Percentiles rank a stretch among this genome's conserved stretches.
Evolutionary conservation across 1,140 invertebrate species (phyloP).

Genomic region (Camponotus floridanus): DNA sequence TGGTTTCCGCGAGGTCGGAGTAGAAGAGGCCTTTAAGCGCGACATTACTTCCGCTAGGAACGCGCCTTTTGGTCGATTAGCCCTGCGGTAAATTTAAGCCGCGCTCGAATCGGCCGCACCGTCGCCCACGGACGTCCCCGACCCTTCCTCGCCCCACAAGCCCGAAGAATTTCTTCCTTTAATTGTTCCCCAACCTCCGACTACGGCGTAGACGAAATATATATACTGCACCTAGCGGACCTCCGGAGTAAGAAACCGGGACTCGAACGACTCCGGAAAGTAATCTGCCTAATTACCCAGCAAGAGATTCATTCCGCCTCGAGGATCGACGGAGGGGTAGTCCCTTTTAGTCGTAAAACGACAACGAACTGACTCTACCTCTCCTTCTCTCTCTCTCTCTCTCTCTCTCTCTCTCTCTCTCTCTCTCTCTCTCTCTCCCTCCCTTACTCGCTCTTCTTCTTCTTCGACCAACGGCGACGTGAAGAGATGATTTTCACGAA

Average conservation of each 20-base stretch:
- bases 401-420: not conserved
- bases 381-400: not conserved
- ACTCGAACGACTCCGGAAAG: constrained; percentile 84
- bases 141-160: constrained; percentile 48
- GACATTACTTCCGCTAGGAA: constrained; percentile 84
- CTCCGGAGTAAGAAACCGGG: constrained; percentile 78
- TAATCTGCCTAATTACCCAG: constrained; percentile 86
- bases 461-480: not conserved
- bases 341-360: constrained; percentile 70
- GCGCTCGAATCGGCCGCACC: constrained; percentile 72
- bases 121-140: constrained; percentile 33
- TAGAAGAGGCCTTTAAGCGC: constrained; percentile 66
- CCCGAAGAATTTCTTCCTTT: constrained; percentile 82
- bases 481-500: constrained; percentile 52
- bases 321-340: constrained; percentile 72
- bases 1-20: constrained; percentile 40
- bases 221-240: constrained; percentile 65
- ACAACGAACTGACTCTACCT: constrained; percentile 25
- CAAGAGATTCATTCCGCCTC: constrained; percentile 83
- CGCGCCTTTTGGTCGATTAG: constrained; percentile 83
- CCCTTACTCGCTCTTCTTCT: not conserved
- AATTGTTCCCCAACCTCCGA: constrained; percentile 77
- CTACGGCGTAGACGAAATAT: constrained; percentile 60
- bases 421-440: not conserved
- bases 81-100: constrained; percentile 81